Evolutionary conservation across 2,113 vertebrate species (phyloP), one percentile per base, ranked within the genome.

Genomic region (Zootoca vivipara): DNA sequence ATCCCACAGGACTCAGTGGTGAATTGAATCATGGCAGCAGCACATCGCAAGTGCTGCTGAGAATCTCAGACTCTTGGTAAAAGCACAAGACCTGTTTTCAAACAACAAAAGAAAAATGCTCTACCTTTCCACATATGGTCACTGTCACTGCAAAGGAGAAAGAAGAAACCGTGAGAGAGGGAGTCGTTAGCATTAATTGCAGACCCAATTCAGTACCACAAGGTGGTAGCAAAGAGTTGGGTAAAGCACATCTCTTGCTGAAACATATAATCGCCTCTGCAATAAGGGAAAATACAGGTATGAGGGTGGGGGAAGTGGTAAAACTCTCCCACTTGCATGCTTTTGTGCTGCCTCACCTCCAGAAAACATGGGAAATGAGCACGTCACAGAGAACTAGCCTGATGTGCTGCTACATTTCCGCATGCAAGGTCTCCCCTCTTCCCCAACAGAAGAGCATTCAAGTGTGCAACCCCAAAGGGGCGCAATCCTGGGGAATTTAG

Each of bases 71-170:
- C 30, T 38, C 62, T 15, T 28, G 46, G 10, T 28, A 35, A 10
- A 65, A 65, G 24, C 7, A 8, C 7, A 62, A 64, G 4, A 40
- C 40, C 10, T 42, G 58, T 30, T 35, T 35, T n/a, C 5, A 30
- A 72, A 72, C 18, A 40, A 78, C 18, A 3, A 33, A 33, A 13
- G 4, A 7, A 30, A 33, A 42, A 18, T 26, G 1, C 15, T 33
- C 65, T 56, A 89, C 88, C 84, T 82, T 73, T 30, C 84, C 88
- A 77, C 84, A 28, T 38, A 89, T 33, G 8, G 78, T 82, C 83
- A 82, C 78, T 0, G 12, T 69, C 83, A 86, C 88, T 89, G 69
- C n/a, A 56, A 40, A 65, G 35, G 64, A 52, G 28, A 38, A n/a
- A 46, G 22, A 30, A 79, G 16, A 30, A 28, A 33, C 1, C 0